Conservation (phyloP, 2,888 invertebrate genomes). For the Volucella inflata region DNA sequence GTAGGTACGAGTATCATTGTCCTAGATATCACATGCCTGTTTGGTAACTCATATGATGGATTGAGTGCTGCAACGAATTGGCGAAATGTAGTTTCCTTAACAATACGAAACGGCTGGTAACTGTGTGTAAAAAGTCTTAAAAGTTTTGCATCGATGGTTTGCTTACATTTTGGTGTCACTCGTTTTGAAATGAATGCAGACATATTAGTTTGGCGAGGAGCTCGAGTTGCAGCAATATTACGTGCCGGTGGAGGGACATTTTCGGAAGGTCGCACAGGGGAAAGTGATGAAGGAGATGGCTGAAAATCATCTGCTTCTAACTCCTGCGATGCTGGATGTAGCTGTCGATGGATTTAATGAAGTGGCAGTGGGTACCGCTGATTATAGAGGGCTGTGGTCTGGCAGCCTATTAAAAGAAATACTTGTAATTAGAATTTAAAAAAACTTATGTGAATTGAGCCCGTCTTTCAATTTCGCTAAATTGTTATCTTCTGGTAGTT, state of each 20-base stretch:
- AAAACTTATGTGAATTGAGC: no score
- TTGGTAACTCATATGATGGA: not conserved
- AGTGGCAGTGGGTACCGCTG: conserved; percentile 4
- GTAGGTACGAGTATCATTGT: not conserved
- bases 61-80: no score
- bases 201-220: not conserved
- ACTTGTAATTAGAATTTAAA: not conserved
- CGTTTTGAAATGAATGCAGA: no score
- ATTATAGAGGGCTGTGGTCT: conserved; percentile 11
- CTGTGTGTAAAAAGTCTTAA: no score
- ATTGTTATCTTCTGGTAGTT: no score
- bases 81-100: no score
- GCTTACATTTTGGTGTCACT: no score
- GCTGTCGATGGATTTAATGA: not conserved
- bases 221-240: no score
- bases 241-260: not conserved
- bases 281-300: not conserved
- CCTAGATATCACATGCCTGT: not conserved
- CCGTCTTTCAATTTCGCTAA: no score
- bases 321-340: not conserved
- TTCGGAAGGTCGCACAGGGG: not conserved
- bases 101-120: no score
- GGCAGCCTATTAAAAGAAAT: conserved; percentile 35
- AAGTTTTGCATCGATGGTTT: no score
- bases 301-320: not conserved